Evolutionary conservation across 2,113 vertebrate species (phyloP), one percentile per base, ranked within the genome.

Genomic region (Microtus montanus): DNA sequence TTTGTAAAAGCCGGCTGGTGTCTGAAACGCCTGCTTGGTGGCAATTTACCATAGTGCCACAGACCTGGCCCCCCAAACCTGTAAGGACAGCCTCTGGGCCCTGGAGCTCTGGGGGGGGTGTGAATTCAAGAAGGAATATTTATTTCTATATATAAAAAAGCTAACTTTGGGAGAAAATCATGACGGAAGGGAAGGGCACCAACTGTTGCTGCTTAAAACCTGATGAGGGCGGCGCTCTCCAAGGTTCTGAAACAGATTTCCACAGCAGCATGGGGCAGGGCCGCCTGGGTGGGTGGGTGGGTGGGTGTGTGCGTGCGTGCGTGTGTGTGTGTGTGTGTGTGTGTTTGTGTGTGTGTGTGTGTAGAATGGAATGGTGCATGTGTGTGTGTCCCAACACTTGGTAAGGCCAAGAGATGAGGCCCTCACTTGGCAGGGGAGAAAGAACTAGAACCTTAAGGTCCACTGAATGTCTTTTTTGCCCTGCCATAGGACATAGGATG

Each of bases 1-100:
- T 93, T 94, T 96, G 93, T 49, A 94, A 96, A 92, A 94, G 95
- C 91, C 26, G 3, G 93, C 95, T 97, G 20, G 75, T 90, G 61
- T 49, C 95, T 95, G 97, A 96, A 64, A 4, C 5, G 26, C 82
- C 15, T 41, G 38, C 58, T 64, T 71, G 47, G 33, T 4, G 35
- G 94, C 83, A 95, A 94, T 86, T 96, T 20, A 92, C 28, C 3
- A 20, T 17, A 33, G 96, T 83, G 52, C 89, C 92, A 52, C 3
- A 94, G 96, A 96, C 63, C 44, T 19, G 38, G 20, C 41, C 13
- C 30, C 85, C 41, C 20, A 80, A 80, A 68, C 41, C 41, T n/a
- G 19, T 80, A 47, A 66, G 12, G 41, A 70, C 30, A 35, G 38
- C 61, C 61, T 94, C 52, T 92, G 30, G 85, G 20, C 70, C 44